These are phyloP conservation scores for Sthenelais limicola DNA, from an alignment of 2,888 invertebrate genomes.

Conservation along the genomic window DNA sequence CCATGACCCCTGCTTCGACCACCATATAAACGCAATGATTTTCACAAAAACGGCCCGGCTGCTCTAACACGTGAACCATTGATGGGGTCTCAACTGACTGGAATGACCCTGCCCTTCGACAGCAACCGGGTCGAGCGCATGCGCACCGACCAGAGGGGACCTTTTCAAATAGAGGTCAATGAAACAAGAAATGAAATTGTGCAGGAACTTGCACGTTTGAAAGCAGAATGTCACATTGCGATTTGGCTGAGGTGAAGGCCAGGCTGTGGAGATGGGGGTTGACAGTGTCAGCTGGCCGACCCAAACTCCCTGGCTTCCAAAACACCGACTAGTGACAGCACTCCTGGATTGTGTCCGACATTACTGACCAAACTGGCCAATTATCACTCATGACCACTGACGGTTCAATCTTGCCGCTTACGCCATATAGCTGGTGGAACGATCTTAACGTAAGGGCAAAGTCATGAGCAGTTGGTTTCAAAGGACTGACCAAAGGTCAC, in stretches of 20 bases:
- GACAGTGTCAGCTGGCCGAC: slow-evolving; percentile 11
- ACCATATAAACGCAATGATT: slow-evolving; percentile 31
- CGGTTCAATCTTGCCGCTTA: slow-evolving; percentile 34
- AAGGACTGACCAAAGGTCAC: too few relatives aligned
- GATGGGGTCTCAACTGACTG: slow-evolving; percentile 33
- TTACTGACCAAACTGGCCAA: slow-evolving; percentile 20
- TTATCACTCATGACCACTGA: slow-evolving; percentile 35
- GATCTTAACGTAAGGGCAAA: slow-evolving; percentile 4
- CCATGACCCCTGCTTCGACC: slow-evolving; percentile 23
- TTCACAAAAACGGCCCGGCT: slow-evolving; percentile 7
- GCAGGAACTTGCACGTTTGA: slow-evolving; percentile 10
- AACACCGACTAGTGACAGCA: not conserved
- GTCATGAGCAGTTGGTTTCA: too few relatives aligned
- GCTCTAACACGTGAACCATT: not conserved
- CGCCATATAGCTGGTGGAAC: not conserved
- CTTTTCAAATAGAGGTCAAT: slow-evolving; percentile 32
- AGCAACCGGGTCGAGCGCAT: slow-evolving; percentile 2
- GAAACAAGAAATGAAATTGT: slow-evolving; percentile 42
- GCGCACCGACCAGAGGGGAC: not conserved
- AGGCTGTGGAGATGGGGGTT: not conserved
- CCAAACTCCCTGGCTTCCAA: not conserved
- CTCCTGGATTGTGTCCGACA: slow-evolving; percentile 36
- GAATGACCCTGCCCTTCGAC: slow-evolving; percentile 16
- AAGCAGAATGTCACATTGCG: slow-evolving; percentile 13
- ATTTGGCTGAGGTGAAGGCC: too few relatives aligned